Conservation (phyloP, 2,888 invertebrate species). For the Xestia sexstrigata region DNA sequence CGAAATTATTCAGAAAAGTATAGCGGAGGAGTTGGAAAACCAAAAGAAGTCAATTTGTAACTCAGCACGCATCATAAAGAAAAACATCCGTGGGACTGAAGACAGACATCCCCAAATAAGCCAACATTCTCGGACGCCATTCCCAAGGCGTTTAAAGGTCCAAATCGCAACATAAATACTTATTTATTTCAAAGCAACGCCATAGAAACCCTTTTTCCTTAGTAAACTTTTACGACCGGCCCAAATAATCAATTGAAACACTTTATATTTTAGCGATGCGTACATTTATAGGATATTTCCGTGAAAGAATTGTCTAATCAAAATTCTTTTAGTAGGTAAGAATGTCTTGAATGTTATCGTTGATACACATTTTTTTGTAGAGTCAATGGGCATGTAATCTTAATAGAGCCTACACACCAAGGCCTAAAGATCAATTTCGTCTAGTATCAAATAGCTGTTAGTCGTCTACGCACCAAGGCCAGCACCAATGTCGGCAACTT, state of each 20-base stretch:
- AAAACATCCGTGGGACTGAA: conserved; percentile 14
- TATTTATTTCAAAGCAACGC: conserved; percentile 60
- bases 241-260: conserved; percentile 65
- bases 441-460: neutral
- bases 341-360: neutral
- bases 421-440: neutral
- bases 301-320: conserved; percentile 44
- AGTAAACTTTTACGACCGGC: conserved; percentile 65
- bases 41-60: conserved; percentile 3
- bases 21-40: no score
- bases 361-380: conserved; percentile 12
- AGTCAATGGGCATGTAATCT: neutral
- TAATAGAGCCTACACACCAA: neutral
- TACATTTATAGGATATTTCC: conserved; percentile 43
- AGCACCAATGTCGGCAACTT: neutral
- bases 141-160: conserved; percentile 48
- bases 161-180: conserved; percentile 64
- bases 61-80: conserved; percentile 3
- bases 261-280: conserved; percentile 60
- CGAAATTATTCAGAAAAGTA: no score
- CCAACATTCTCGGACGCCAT: conserved; percentile 44
- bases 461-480: neutral
- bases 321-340: conserved; percentile 43
- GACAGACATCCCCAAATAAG: conserved; percentile 33
- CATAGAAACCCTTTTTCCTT: conserved; percentile 58